Base-by-base conservation (phyloP, 2,113 vertebrate species). In the Eretmochelys imbricata region DNA sequence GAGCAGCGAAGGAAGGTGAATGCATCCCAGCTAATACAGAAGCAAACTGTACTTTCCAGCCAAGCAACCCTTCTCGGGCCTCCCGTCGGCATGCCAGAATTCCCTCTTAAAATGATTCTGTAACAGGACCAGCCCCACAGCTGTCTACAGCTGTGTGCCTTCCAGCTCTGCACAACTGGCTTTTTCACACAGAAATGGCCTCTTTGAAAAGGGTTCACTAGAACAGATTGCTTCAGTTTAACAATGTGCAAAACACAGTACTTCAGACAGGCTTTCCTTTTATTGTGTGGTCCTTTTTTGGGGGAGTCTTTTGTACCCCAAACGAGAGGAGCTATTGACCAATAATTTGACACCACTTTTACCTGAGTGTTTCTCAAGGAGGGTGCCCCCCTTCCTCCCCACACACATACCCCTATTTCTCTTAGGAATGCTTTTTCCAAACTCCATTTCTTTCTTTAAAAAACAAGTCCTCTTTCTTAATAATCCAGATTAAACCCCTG, bases 131-230 rank as follows among this genome's bases (percentile, higher is more conserved):
- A 97, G 98, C 93, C 92, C 81, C 90, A 75, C 98, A 98, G 98
- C 98, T 98, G 98, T 82, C 94, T 95, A 80, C 98, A 98, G 98
- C 98, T 98, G 98, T 96, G 93, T 93, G 97, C 97, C 97, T 98
- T 95, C 96, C 97, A 96, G 98, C 96, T 95, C 96, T 82, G 10
- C 96, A 92, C 98, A 95, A 96, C 97, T 96, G 97, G 4, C 93
- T 98, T 94, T 88, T 96, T 95, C 97, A 93, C 93, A 91, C 84
- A 97, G 96, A 83, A 97, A 96, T 48, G 80, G 97, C 87, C 96
- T 95, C 94, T 97, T 94, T 75, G 90, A 91, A 88, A 92, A 91
- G 92, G 50, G 93, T 87, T 98, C 87, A n/a, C 96, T 96, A 91
- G 24, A 78, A 96, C 91, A 95, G 92, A 82, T 81, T n/a, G 85